Conservation (phyloP, 2,797 vertebrate genomes). For the Enteromius mattozi region DNA sequence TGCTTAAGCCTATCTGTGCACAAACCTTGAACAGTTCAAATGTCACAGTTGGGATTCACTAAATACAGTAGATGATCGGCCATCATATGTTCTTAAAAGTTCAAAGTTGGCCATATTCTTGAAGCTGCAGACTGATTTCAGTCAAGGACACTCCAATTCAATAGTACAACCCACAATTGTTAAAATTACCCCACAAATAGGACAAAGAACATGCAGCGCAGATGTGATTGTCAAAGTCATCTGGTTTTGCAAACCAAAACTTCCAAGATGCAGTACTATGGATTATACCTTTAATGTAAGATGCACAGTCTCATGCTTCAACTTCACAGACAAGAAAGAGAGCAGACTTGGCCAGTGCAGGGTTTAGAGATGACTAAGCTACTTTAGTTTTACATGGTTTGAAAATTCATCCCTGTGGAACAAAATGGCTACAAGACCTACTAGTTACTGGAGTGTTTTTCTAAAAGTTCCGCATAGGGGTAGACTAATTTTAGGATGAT, state of each 20-base stretch:
- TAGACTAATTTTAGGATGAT: not conserved
- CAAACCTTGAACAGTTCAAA: not conserved
- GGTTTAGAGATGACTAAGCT: not conserved
- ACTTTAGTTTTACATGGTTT: not conserved
- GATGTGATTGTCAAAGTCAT: not conserved
- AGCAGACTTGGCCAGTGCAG: not conserved
- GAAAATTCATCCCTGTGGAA: not conserved
- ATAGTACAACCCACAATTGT: no score
- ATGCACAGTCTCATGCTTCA: not conserved
- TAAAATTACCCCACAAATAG: not conserved
- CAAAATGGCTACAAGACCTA: not conserved
- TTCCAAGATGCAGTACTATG: not conserved
- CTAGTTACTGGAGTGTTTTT: not conserved
- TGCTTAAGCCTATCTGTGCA: not conserved
- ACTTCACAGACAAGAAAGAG: constrained; percentile 5
- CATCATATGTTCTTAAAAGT: not conserved
- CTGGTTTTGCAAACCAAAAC: constrained; percentile 13
- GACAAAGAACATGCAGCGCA: not conserved
- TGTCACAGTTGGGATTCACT: not conserved
- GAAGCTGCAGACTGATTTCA: not conserved
- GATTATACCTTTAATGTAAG: not conserved
- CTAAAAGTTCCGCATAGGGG: not conserved
- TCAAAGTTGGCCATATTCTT: not conserved
- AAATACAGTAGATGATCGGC: not conserved
- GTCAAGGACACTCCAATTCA: not conserved